Evolutionary conservation across 53 echinoderm and acorn worm species (phyloP).

Genomic region (Henricia sp.): DNA sequence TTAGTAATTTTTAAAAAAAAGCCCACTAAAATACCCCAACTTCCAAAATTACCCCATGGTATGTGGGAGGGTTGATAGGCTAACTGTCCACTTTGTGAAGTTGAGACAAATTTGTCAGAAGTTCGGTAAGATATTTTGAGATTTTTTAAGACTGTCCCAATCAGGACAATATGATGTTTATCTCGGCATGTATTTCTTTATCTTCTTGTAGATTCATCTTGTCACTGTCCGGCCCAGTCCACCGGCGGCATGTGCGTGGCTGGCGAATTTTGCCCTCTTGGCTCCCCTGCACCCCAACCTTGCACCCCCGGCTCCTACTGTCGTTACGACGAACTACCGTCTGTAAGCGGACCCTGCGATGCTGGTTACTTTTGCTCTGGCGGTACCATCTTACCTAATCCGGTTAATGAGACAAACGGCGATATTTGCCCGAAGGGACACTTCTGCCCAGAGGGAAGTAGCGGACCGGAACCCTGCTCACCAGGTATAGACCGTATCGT

Average conservation of each 20-base stretch:
- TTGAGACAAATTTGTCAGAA: neutral
- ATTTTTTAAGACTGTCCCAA: neutral
- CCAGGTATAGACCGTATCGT: too few relatives aligned
- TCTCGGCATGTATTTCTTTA: neutral
- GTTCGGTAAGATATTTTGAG: neutral
- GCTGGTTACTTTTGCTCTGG: conserved; percentile 96
- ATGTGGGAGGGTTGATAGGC: too few relatives aligned
- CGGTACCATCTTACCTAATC: conserved; percentile 88
- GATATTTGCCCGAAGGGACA: conserved; percentile 95
- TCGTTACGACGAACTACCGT: conserved; percentile 86
- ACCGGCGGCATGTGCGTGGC: conserved; percentile 95
- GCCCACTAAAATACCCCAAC: neutral
- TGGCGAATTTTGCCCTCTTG: conserved; percentile 92
- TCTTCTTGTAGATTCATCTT: conserved; percentile 72
- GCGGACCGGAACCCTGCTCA: conserved; percentile 72
- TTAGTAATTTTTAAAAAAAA: neutral
- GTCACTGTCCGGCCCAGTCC: conserved; percentile 91
- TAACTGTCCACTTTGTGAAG: too few relatives aligned
- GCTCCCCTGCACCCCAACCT: conserved; percentile 73
- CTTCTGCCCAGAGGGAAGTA: conserved; percentile 88
- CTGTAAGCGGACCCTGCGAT: conserved; percentile 81
- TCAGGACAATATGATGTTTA: too few relatives aligned
- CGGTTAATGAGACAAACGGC: conserved; percentile 86
- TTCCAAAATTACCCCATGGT: too few relatives aligned
- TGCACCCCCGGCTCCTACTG: conserved; percentile 91